Evolutionary conservation across 2,888 invertebrate species (phyloP), one percentile per base, ranked within the genome.

Genomic region (Brassicogethes aeneus): DNA sequence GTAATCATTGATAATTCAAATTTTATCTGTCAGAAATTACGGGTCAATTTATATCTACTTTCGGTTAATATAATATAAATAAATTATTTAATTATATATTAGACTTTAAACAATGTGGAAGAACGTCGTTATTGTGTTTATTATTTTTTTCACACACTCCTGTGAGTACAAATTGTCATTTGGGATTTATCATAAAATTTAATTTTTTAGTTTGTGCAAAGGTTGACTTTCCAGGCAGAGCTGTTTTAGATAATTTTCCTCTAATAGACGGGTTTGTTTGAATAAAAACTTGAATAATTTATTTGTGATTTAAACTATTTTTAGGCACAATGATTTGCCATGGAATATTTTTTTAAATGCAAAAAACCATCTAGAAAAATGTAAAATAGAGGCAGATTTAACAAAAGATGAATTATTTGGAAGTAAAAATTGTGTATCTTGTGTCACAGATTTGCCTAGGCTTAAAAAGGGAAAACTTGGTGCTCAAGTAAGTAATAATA

Each of bases 391-490:
- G 2, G 52, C 52, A 5, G 55, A 72, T 55, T 56, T 73, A 14
- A 56, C 50, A 2, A 42, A 62, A 1, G 64, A 72, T 50, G 46
- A 55, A 2, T 46, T 56, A 37, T 75, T 70, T 68, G 69, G 70
- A n/a, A 47, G 13, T 8, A 30, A 45, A 2, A 49, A 40, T 1
- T 70, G 69, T 40, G 5, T 35, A 2, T 48, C 52, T 2, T 70
- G 70, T 40, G 70, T 66, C 48, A 78, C 77, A 1, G 77, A 78
- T 59, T 65, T 77, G 13, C 70, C 70, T 0, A 58, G 75, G 39
- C 53, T 77, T 16, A 54, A 55, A 32, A 42, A 63, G 44, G 77
- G 77, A 37, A 71, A 69, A 64, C 60, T 78, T 1, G 76, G 74
- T 8, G 77, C 71, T 7, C 77, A 76, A 61, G 72, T 72, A 60